Evolutionary conservation across 2,888 invertebrate genomes (phyloP), one percentile per base, ranked within the genome.

Genomic region (Drosophila anomalata): DNA sequence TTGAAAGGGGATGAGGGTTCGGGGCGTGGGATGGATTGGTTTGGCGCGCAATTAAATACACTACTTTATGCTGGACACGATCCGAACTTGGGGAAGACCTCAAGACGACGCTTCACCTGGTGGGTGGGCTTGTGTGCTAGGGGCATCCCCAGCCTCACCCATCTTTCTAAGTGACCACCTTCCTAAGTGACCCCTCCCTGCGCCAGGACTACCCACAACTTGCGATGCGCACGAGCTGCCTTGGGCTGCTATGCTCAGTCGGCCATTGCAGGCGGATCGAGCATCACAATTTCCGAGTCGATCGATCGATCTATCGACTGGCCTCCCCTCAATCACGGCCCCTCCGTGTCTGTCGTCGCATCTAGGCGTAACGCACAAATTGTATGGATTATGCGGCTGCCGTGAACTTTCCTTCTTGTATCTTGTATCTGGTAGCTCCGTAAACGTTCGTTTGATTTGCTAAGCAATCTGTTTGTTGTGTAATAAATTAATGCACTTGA

Each of bases 401-500:
- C 67, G 53, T 57, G 57, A 54, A 62, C 54, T 63, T 75, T 65
- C 39, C 59, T 48, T 57, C 59, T 52, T 54, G 69, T 33, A 68
- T 65, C 69, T 71, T 66, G 67, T 46, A 57, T 60, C 65, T 65
- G 55, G 71, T 52, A 72, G 72, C 58, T 46, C 61, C 58, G 70
- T 76, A 73, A 77, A 82, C 75, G 70, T 63, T 52, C 71, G 54
- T 75, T 77, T 86, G 86, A 81, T 79, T 84, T 78, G 81, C 85
- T 57, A 69, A 75, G 80, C 84, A 79, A 83, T 80, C 80, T 83
- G 78, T 74, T 80, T 83, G 72, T 76, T 74, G 73, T 73, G 73
- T 72, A 73, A 76, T 82, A 84, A 82, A 78, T 84, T 74, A 77
- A 82, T 82, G 84, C 81, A 83, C 76, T 87, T 76, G 55, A 71